Evolutionary conservation across 1,140 invertebrate genomes (phyloP), one percentile per base, ranked within the genome.

Genomic region (Phymastichus coffea): DNA sequence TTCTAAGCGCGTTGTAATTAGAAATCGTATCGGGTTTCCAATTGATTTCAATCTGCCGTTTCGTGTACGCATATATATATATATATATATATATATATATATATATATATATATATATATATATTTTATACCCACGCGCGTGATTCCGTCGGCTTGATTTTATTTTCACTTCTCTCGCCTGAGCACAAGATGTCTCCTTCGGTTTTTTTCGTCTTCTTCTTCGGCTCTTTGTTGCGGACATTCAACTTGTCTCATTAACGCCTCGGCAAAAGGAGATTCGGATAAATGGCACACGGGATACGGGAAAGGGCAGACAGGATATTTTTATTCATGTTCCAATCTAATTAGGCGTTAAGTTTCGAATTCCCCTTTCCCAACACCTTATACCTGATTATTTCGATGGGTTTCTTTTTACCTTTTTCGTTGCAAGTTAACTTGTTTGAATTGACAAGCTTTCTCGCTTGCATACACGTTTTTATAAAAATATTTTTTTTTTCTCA

Each of bases 1-100:
- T 40, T 12, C 15, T 26, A 15, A 17, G 7, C 17, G 19, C 26
- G 38, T 44, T 51, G 56, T 58, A 58, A 58, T 58, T 58, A 59
- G 49, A 59, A 53, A 59, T 59, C 40, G 57, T 35, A 53, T 59
- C 49, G 22, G 49, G 33, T 58, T 58, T 35, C 56, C 47, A 51
- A 58, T 59, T 59, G 57, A 59, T 59, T 59, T 53, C 48, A 20
- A 59, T 58, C 47, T 35, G 49, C 17, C 35, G 35, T 19, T 17
- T 23, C 14, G 25, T 43, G 25, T 55, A 28, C 38, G 9, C 17
- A 30, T 23, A 7, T n/a, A n/a, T n/a, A n/a, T n/a, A n/a, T n/a
- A n/a, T n/a, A n/a, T n/a, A n/a, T n/a, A n/a, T n/a, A n/a, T n/a
- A n/a, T n/a, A n/a, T n/a, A n/a, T n/a, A n/a, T n/a, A n/a, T n/a